Evolutionary conservation across 2,113 vertebrate genomes (phyloP).

Genomic region (Dromiciops gliroides): DNA sequence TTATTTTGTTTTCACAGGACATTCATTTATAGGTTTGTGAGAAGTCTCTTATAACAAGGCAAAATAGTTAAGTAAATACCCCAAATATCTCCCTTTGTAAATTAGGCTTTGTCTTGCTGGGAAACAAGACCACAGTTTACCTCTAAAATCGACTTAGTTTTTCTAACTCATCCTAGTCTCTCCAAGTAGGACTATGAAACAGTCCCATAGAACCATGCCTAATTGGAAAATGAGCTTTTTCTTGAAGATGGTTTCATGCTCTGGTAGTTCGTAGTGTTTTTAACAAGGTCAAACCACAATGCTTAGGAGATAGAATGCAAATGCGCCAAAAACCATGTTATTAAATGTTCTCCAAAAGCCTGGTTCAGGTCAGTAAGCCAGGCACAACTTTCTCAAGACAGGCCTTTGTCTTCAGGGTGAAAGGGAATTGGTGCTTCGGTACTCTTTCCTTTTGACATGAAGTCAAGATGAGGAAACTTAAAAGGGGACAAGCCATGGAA

Average conservation of each 20-base stretch:
- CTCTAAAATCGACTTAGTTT: neutral
- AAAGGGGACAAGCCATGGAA: neutral
- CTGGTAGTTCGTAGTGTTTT: slow-evolving; percentile 16
- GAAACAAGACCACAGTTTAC: neutral
- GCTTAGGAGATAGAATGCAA: slow-evolving; percentile 8
- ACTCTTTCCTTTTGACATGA: slow-evolving; percentile 33
- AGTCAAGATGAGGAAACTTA: slow-evolving; percentile 34
- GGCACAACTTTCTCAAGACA: slow-evolving; percentile 7
- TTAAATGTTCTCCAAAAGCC: neutral
- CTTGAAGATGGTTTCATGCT: neutral
- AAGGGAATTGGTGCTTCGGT: neutral
- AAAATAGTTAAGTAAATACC: neutral
- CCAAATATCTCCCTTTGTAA: neutral
- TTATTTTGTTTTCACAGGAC: neutral
- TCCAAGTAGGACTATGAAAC: neutral
- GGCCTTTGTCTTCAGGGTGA: slow-evolving; percentile 20
- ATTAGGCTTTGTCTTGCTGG: slow-evolving; percentile 25
- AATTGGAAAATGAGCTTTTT: neutral
- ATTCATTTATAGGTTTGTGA: neutral
- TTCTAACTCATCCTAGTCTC: neutral
- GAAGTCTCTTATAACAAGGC: neutral
- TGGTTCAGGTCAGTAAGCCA: neutral
- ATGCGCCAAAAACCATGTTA: neutral
- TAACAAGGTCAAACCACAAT: slow-evolving; percentile 2
- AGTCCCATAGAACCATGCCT: neutral